Evolutionary conservation across 2,797 vertebrate species (phyloP).

Genomic region (Anolis apletophallus): DNA sequence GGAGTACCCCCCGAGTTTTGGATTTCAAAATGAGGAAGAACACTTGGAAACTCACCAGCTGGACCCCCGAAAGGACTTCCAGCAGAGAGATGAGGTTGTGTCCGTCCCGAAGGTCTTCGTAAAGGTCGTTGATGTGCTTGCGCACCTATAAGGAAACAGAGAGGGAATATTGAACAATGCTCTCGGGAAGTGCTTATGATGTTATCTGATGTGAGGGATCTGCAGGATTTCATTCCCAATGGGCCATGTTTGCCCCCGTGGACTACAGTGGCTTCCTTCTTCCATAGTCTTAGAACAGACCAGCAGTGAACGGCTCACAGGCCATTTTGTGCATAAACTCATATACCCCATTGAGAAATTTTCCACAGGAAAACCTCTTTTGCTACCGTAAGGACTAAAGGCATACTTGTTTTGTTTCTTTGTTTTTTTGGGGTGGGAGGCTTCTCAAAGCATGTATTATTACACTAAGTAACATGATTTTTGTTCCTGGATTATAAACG

Average conservation of each 20-base stretch:
- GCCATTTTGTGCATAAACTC: background rate
- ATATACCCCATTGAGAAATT: background rate
- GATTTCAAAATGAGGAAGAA: background rate
- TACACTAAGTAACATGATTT: no score
- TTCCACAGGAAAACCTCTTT: background rate
- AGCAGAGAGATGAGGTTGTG: constrained; percentile 91
- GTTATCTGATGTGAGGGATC: no score
- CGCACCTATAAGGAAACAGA: constrained; percentile 83
- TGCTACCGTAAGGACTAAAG: background rate
- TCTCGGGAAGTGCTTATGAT: no score
- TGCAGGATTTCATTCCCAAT: no score
- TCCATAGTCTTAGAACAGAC: no score
- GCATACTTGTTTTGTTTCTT: background rate
- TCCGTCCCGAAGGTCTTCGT: constrained; percentile 88
- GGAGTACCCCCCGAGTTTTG: background rate
- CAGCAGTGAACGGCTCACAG: no score
- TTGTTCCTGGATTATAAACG: no score
- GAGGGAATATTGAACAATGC: background rate
- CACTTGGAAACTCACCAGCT: constrained; percentile 83
- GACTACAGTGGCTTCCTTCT: no score
- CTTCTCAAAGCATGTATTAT: no score
- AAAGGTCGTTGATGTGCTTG: constrained; percentile 92
- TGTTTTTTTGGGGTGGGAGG: background rate
- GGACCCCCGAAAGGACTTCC: constrained; percentile 91
- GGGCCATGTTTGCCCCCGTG: no score